Base-by-base conservation (phyloP, 2,113 vertebrate genomes). In the Eira barbara region DNA sequence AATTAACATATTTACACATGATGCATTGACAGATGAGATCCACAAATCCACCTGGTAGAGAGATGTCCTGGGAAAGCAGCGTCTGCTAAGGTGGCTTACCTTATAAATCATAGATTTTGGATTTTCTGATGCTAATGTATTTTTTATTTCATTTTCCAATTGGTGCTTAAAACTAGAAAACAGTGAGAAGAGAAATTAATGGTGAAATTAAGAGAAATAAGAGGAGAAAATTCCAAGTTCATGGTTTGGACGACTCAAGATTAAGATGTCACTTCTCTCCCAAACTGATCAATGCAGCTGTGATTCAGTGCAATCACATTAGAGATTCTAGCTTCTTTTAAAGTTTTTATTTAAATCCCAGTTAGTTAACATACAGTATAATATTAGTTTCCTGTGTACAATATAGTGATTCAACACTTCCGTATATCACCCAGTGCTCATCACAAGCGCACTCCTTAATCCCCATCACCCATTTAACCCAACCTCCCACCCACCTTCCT, bases 121-220 rank as follows among this genome's bases (percentile, higher is more conserved):
- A 59, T 83, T 83, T 96, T 83, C 84, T 59, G 18, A 85, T 61
- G 52, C 17, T 91, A 57, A n/a, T 55, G 1, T 63, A 59, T 79
- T 84, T 87, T 95, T 94, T 80, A 73, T 73, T 91, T 90, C n/a
- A 90, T 85, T 95, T 89, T 95, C 45, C 79, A 95, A 45, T 69
- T 93, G 52, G 83, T 93, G 61, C 80, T 79, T 47, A 90, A 94
- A 94, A 80, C 45, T 67, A 31, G 3, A 80, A 84, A 55, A 69
- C 3, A 67, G 34, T 86, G 39, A 74, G 20, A 94, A 47, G 29
- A 92, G 29, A 94, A 94, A 83, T 84, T 49, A 78, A 71, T 67
- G 34, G 42, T 14, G 2, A 76, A 76, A 18, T 47, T 31, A 96
- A 79, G 18, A 57, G 29, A 57, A 93, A 63, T 79, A 93, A 92